Base-by-base conservation (phyloP, 2,888 invertebrate genomes). In the Polymixis flavicincta region DNA sequence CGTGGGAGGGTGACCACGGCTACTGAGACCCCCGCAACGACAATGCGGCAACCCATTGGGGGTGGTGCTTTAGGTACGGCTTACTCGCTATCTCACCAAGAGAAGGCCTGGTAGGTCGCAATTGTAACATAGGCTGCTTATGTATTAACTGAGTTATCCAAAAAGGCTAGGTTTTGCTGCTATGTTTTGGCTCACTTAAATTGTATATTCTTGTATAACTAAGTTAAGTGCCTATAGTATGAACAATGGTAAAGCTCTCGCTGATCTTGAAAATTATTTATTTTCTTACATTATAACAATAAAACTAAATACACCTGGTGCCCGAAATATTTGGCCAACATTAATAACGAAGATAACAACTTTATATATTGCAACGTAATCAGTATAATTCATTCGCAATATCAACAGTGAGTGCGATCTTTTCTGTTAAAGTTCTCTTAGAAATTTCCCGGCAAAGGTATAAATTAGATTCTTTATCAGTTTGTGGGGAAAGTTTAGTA, bases 391-490 rank as follows among this genome's bases (percentile, higher is more conserved):
- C 88, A 89, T 86, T 88, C 80, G 82, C 83, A 89, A 89, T 86
- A 90, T 88, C 90, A 89, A 89, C 89, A 86, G 82, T 80, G 80
- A 89, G 88, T 89, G 86, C 86, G 89, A 87, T 88, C 88, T 84
- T 89, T 89, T 88, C 84, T 88, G 87, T 78, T 71, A 84, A 90
- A 92, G 87, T 91, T 92, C 89, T 83, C 87, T 88, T 84, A 88
- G 85, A 90, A 88, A 88, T 90, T 90, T 90, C 90, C 87, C 80
- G 80, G 82, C 83, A 88, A 85, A 89, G 89, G 91, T 92, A 94
- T 94, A 94, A 94, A 94, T 94, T 93, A 92, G 92, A 92, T 91
- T 88, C 90, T 91, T 92, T 94, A 94, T 94, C 94, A 92, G 92
- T 92, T 90, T 89, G 90, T 80, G 88, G 88, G 84, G 76, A 88